Conservation (phyloP, 2,888 invertebrate genomes). For the Synanthedon andrenaeformis region DNA sequence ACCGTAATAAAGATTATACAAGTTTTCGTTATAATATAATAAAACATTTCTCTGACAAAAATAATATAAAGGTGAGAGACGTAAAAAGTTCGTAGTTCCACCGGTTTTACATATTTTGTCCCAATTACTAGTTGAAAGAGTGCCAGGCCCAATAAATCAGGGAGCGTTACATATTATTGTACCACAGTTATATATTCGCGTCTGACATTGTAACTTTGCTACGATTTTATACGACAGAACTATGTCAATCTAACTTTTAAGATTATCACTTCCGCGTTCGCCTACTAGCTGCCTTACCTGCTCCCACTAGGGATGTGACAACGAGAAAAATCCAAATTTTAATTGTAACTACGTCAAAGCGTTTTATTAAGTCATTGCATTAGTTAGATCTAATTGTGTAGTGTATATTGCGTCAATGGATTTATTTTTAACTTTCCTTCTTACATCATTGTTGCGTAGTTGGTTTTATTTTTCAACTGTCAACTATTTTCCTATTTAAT, state of each 20-base stretch:
- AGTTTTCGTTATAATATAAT: neutral
- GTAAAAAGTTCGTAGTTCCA: slow-evolving; percentile 33
- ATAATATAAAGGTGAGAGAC: neutral
- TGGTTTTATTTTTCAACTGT: too few species aligned
- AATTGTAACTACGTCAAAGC: neutral
- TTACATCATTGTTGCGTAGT: too few species aligned
- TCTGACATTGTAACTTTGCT: slow-evolving; percentile 51
- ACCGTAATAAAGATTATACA: too few species aligned
- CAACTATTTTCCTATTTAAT: too few species aligned
- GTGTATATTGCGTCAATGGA: too few species aligned
- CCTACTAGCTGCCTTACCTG: slow-evolving; percentile 43
- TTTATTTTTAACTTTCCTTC: too few species aligned
- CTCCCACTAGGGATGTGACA: slow-evolving; percentile 31
- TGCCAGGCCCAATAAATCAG: slow-evolving; percentile 54
- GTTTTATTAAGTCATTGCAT: neutral
- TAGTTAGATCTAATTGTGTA: too few species aligned
- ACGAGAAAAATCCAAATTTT: neutral
- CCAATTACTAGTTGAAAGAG: slow-evolving; percentile 56
- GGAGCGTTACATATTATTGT: slow-evolving; percentile 19
- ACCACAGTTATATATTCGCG: slow-evolving; percentile 15
- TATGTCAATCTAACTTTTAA: slow-evolving; percentile 68
- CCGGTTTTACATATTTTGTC: slow-evolving; percentile 41
- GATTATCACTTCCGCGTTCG: slow-evolving; percentile 60
- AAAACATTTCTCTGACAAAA: neutral
- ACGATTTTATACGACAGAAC: slow-evolving; percentile 55